Evolutionary conservation across 2,888 invertebrate species (phyloP), one percentile per base, ranked within the genome.

Genomic region (Pyrochroa serraticornis): DNA sequence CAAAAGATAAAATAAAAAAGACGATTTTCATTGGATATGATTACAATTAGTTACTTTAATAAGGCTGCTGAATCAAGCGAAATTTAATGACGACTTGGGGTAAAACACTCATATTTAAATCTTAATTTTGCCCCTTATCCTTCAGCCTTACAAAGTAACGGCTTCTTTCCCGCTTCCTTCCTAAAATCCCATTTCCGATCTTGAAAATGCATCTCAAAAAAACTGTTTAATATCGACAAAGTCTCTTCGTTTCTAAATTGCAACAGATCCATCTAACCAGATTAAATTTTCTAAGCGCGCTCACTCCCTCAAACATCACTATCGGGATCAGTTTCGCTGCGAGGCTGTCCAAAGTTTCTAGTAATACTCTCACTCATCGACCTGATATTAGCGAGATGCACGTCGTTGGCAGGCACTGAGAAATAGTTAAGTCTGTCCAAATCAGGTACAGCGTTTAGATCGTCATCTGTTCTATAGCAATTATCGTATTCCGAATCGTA

Each of bases 401-500:
- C 81, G 71, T 86, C 86, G 58, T 79, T 76, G 31, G 78, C 78
- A 59, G 80, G 79, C 70, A 79, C 78, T 58, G 79, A 77, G 66
- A 80, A 80, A 66, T 80, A 80, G 67, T 80, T 79, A 35, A 80
- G 70, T 70, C 79, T 72, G 63, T 79, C 79, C 51, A 80, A 66
- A 63, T 80, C 80, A 39, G 80, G 79, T 64, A 79, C 75, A 22
- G 78, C 77, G 63, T 79, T 79, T 44, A 80, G 63, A 66, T 81
- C 80, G 67, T 81, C 81, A 64, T 82, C 81, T 30, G 81, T 81
- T 58, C 85, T 80, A 59, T 85, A 81, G 70, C 84, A 86, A 73
- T 86, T 86, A 75, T 88, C 88, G 72, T 87, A 87, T 71, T 88
- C 88, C 3, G 86, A 86, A 74, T 92, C 92, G 78, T 94, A 94